A percentile compares a stretch with the other conserved stretches of the same genome.
Conservation (phyloP, 2,888 invertebrate genomes). For the Hyppa rectilinea region DNA sequence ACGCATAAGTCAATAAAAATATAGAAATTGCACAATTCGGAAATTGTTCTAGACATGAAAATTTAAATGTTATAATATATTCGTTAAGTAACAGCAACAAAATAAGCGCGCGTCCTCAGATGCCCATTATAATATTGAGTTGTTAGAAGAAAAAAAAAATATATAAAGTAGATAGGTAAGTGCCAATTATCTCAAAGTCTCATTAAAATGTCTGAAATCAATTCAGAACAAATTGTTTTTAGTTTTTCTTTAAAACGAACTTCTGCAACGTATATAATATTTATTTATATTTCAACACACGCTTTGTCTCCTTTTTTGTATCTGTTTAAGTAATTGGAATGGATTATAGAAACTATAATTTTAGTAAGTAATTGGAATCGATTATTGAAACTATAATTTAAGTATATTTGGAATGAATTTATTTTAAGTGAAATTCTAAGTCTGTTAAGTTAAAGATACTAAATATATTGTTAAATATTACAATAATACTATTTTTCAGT, state of each 20-base stretch:
- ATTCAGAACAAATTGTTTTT: not conserved
- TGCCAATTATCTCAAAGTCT: not conserved
- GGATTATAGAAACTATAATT: no score
- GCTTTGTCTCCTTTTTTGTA: no score
- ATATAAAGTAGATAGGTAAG: not conserved
- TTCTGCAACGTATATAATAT: not conserved
- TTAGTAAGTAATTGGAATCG: no score
- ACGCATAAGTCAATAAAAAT: constrained; percentile 7
- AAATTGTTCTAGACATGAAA: constrained; percentile 3
- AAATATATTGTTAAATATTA: not conserved
- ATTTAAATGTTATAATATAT: not conserved
- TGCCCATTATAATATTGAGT: not conserved
- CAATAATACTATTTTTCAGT: no score
- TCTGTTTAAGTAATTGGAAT: no score
- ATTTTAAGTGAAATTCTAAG: not conserved
- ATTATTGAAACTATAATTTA: no score
- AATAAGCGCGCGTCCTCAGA: not conserved
- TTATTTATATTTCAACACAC: not conserved
- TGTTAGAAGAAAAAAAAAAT: not conserved
- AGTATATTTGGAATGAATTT: not conserved
- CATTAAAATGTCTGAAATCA: not conserved
- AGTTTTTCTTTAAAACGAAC: not conserved
- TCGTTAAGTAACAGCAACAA: not conserved
- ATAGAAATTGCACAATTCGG: not conserved
- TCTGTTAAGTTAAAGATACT: not conserved